phyloP scores from a whole-genome alignment of 2,113 vertebrate genomes.

The Natator depressus region DNA sequence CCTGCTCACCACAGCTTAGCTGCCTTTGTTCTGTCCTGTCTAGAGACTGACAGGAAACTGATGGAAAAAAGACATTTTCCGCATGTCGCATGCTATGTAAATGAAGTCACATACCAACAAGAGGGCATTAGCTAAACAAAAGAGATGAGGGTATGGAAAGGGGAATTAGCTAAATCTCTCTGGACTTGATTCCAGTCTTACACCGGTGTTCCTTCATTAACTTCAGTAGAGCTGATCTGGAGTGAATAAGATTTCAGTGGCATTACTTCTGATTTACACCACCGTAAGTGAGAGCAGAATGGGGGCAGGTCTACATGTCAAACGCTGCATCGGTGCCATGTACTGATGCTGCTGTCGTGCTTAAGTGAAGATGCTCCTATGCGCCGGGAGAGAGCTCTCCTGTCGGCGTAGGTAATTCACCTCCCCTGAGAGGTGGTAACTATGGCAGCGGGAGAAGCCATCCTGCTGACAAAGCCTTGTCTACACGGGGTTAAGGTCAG shows the following conservation, averaged over 20 bases:
- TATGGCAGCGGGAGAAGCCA: background rate
- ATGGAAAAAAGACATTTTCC: background rate
- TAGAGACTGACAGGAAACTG: constrained; percentile 48
- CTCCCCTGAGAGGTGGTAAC: background rate
- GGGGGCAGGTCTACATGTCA: background rate
- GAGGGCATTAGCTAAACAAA: background rate
- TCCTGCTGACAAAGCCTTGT: background rate
- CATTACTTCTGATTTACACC: background rate
- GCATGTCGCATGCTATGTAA: background rate
- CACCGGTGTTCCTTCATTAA: background rate
- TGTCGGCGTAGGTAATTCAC: background rate
- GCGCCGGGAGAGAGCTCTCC: too few species aligned
- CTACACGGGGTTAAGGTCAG: too few species aligned
- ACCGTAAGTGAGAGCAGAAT: background rate
- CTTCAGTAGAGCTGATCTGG: background rate
- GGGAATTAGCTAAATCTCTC: background rate
- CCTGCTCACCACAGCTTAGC: constrained; percentile 1
- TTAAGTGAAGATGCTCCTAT: background rate
- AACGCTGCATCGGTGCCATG: too few species aligned
- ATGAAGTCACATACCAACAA: background rate
- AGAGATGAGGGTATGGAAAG: background rate
- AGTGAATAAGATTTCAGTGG: background rate
- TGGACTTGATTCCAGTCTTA: background rate
- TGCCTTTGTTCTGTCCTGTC: constrained; percentile 26
- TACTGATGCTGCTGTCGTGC: too few species aligned